These are phyloP conservation scores for Belgica antarctica DNA, from an alignment of 2,888 invertebrate genomes.

Conservation along the genomic window DNA sequence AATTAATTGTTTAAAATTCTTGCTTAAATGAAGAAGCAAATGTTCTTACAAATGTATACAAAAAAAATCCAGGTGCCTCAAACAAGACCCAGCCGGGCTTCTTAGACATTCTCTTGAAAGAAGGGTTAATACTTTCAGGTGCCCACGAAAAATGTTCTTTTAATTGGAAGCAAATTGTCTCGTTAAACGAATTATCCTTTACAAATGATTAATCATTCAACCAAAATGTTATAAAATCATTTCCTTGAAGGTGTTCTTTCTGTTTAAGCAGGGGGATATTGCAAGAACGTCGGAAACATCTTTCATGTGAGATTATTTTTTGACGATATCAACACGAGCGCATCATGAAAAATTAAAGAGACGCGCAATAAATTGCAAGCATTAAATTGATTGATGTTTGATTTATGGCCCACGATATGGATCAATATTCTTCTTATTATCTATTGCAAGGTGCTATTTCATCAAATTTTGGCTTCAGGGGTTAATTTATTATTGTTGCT, in stretches of 20 bases:
- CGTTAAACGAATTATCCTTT: background rate
- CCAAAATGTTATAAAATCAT: background rate
- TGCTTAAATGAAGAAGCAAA: background rate
- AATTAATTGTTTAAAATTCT: background rate
- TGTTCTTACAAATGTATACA: too few species aligned
- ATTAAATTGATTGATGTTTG: slow-evolving; percentile 43
- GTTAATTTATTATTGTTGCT: background rate
- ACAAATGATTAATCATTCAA: background rate
- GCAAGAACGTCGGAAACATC: slow-evolving; percentile 1
- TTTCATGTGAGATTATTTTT: background rate
- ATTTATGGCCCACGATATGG: slow-evolving; percentile 32
- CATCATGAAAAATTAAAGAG: slow-evolving; percentile 12
- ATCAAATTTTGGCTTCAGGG: background rate
- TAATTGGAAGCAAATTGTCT: slow-evolving; percentile 42
- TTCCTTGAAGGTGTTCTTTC: slow-evolving; percentile 32
- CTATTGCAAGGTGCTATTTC: slow-evolving; percentile 15
- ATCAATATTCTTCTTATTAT: slow-evolving; percentile 21
- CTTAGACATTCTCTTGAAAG: too few species aligned
- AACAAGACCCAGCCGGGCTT: too few species aligned
- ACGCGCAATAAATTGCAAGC: slow-evolving; percentile 25
- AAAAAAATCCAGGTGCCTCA: background rate
- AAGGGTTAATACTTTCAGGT: slow-evolving; percentile 8
- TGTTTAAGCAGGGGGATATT: background rate
- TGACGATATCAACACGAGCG: background rate
- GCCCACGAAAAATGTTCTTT: slow-evolving; percentile 28